These are phyloP conservation scores for Papilio machaon DNA, from an alignment of 1,140 invertebrate species.

Conservation along the genomic window DNA sequence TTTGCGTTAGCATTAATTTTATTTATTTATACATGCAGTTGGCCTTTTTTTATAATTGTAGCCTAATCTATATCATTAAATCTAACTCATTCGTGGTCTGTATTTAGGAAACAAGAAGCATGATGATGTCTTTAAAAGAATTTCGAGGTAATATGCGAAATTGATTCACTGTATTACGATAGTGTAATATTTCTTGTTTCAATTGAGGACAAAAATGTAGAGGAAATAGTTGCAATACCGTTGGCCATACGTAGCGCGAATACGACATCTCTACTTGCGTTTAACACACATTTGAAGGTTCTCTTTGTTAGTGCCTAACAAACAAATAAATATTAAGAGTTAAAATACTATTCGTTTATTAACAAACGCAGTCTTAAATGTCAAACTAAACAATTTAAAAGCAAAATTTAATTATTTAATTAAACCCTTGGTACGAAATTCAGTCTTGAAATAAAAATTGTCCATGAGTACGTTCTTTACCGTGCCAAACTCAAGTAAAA, in stretches of 20 bases:
- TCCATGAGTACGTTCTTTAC: too few relatives aligned
- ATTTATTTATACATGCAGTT: too few relatives aligned
- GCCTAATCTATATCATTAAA: too few relatives aligned
- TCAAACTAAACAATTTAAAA: background rate
- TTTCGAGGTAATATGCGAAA: background rate
- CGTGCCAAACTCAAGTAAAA: too few relatives aligned
- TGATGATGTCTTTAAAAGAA: background rate
- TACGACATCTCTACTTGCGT: background rate
- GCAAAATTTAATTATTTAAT: too few relatives aligned
- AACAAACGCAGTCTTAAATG: background rate
- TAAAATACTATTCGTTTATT: background rate
- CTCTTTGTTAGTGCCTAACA: background rate
- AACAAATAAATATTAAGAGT: background rate
- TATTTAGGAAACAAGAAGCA: background rate
- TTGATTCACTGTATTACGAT: background rate
- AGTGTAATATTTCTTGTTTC: background rate
- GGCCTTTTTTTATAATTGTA: background rate
- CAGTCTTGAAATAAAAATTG: too few relatives aligned
- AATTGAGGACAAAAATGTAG: slow-evolving; percentile 10
- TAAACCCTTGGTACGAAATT: too few relatives aligned
- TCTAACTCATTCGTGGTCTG: background rate
- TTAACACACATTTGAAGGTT: slow-evolving; percentile 9
- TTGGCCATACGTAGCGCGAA: background rate
- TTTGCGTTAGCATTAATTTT: background rate
- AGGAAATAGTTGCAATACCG: background rate